phyloP scores from a whole-genome alignment of 2,113 vertebrate species.

The Ranitomeya imitator region DNA sequence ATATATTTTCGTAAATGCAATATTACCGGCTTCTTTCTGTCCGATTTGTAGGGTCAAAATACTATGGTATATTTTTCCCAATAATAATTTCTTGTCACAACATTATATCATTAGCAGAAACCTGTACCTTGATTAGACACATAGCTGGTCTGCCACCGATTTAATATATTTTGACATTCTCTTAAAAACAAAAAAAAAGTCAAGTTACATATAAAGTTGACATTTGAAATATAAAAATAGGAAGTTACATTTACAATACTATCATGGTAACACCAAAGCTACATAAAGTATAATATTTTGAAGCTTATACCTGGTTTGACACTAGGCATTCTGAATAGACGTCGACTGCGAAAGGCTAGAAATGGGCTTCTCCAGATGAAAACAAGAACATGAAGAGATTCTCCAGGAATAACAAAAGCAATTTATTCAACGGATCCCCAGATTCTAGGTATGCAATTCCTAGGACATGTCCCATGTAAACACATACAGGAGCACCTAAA shows the following conservation, averaged over 20 bases:
- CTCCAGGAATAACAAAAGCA: not conserved
- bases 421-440: not conserved
- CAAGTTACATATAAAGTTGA: constrained; percentile 36
- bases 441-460: not conserved
- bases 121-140: not conserved
- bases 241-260: constrained; percentile 53
- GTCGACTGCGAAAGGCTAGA: not conserved
- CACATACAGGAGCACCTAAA: not conserved
- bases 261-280: constrained; percentile 36
- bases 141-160: not conserved
- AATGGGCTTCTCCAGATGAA: not conserved
- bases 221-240: constrained; percentile 53
- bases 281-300: constrained; percentile 18
- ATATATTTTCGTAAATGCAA: not conserved
- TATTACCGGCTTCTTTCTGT: not conserved
- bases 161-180: constrained; percentile 15
- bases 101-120: constrained; percentile 27
- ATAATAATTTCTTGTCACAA: constrained; percentile 4
- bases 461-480: not conserved
- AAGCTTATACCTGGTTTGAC: constrained; percentile 10
- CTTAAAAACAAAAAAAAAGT: not conserved
- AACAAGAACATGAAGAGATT: not conserved
- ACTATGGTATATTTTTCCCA: constrained; percentile 1
- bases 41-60: not conserved
- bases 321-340: constrained; percentile 7